Evolutionary conservation across 2,113 vertebrate species (phyloP), one percentile per base, ranked within the genome.

Genomic region (Urocitellus parryii): DNA sequence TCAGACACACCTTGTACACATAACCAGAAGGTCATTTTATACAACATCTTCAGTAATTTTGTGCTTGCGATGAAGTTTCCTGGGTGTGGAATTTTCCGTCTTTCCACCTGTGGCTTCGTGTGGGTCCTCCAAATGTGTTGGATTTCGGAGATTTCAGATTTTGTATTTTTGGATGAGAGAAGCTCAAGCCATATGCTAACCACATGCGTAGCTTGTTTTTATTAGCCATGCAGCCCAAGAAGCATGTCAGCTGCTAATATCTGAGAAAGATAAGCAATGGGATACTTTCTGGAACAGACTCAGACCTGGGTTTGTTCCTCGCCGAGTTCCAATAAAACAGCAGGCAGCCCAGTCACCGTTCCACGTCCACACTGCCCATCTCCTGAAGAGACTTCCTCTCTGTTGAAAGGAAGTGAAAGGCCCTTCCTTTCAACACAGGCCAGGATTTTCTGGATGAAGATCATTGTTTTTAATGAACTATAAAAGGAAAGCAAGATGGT

Each of bases 401-500:
- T 51, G 7, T 11, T 65, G 8, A 80, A 63, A 88, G n/a, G 10
- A 67, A 88, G 5, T 13, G 0, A 74, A 78, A 68, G 16, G 20
- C 18, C 72, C 39, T 61, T 67, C n/a, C 42, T 20, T 27, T 45
- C 45, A 63, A 78, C 22, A 12, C 14, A 39, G 37, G 32, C 16
- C 72, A 20, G 61, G 63, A 78, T 37, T 92, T 51, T 95, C 34
- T 61, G 4, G 81, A 39, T 74, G 76, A 87, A 84, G 3, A 34
- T 65, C 10, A 88, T 90, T 85, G 67, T 37, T 91, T 79, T n/a
- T 32, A 61, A 29, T 37, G 67, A 67, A 93, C 91, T 45, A 61
- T 29, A 51, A 89, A 86, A 34, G 12, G 79, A 65, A 95, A 88
- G 82, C 86, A 80, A 83, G 20, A 97, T 27, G 3, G 53, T 32